These are phyloP conservation scores for Pristionchus arcanus DNA, from an alignment of 2,888 invertebrate genomes.

Conservation along the genomic window DNA sequence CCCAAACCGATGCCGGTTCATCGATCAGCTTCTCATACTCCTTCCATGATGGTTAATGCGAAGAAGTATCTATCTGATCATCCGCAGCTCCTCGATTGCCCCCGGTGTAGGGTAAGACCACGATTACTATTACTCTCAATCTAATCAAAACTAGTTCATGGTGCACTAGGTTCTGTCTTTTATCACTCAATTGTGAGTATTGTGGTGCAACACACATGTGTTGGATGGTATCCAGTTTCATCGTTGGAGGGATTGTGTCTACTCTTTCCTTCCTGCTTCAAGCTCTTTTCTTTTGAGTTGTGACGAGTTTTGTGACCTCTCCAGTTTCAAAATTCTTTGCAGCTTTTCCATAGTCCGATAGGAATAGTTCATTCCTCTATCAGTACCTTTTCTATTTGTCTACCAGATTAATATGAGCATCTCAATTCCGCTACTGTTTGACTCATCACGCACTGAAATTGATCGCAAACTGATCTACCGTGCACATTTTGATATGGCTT, in stretches of 20 bases:
- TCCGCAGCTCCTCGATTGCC: conserved; percentile 77
- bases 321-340: neutral
- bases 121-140: neutral
- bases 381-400: conserved; percentile 2
- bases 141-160: neutral
- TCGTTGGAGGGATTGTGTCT: conserved; percentile 19
- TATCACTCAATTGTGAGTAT: conserved; percentile 16
- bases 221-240: conserved; percentile 3
- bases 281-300: neutral
- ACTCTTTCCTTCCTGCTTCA: conserved; percentile 31
- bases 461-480: conserved; percentile 27
- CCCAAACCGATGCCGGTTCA: conserved; percentile 54
- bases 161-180: conserved; percentile 6
- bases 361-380: conserved; percentile 8
- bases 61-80: conserved; percentile 77
- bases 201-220: conserved; percentile 40
- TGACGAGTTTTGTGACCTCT: conserved; percentile 9
- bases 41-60: conserved; percentile 77
- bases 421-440: neutral
- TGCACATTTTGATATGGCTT: neutral
- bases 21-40: conserved; percentile 75
- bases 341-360: neutral
- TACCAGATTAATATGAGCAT: conserved; percentile 18
- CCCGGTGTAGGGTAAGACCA: conserved; percentile 72
- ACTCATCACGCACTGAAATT: conserved; percentile 15